Conservation (phyloP, 2,888 invertebrate genomes). For the Matsumyia berberina region DNA sequence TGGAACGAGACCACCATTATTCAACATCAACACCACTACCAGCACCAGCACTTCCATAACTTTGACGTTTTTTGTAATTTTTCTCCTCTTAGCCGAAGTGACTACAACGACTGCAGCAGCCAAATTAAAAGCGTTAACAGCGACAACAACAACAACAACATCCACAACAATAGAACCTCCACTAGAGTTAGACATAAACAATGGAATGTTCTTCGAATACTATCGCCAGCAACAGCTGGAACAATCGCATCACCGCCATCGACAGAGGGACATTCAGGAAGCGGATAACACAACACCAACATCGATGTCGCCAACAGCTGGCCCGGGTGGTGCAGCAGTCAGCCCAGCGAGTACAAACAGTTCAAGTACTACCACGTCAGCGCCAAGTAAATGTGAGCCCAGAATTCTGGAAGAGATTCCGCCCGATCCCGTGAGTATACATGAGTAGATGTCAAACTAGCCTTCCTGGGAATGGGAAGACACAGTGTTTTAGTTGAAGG, state of each 20-base stretch:
- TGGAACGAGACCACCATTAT: slow-evolving; percentile 36
- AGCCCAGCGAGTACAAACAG: slow-evolving; percentile 19
- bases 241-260: slow-evolving; percentile 65
- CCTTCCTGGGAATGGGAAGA: slow-evolving; percentile 32
- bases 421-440: slow-evolving; percentile 83
- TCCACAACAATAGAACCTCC: slow-evolving; percentile 80
- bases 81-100: slow-evolving; percentile 63
- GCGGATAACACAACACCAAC: slow-evolving; percentile 64
- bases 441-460: slow-evolving; percentile 27
- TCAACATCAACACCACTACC: slow-evolving; percentile 20
- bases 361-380: slow-evolving; percentile 73
- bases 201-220: slow-evolving; percentile 71
- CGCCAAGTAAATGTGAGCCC: slow-evolving; percentile 82
- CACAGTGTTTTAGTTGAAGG: slow-evolving; percentile 9
- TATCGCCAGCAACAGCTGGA: slow-evolving; percentile 68
- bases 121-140: slow-evolving; percentile 63
- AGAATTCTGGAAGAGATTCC: slow-evolving; percentile 83
- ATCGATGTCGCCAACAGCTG: slow-evolving; percentile 60
- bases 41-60: slow-evolving; percentile 60
- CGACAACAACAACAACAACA: slow-evolving; percentile 77
- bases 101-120: slow-evolving; percentile 74
- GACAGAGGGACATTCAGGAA: slow-evolving; percentile 63
- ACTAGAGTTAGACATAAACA: slow-evolving; percentile 76
- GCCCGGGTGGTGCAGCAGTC: slow-evolving; percentile 50
- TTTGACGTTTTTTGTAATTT: slow-evolving; percentile 69